Percentiles rank a stretch among this genome's conserved stretches.
These are phyloP conservation scores for Meandrina meandrites DNA, from an alignment of 92 coral and sea anemone genomes.

Conservation along the genomic window DNA sequence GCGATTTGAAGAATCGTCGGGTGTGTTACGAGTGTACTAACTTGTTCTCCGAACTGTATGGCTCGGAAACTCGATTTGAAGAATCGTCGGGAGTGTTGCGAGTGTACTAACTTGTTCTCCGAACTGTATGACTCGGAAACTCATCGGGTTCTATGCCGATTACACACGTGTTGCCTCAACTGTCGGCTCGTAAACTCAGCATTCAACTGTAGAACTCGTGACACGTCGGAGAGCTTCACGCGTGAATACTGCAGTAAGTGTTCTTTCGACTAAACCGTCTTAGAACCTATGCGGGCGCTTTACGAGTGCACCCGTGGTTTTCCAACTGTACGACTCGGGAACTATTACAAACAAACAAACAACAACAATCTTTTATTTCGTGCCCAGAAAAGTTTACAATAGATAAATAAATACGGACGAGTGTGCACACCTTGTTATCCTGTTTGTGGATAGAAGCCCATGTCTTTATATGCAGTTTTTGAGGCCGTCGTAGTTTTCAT, in stretches of 20 bases:
- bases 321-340: background rate
- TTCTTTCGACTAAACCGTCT: background rate
- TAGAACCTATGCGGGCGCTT: background rate
- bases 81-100: background rate
- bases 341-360: too few relatives aligned
- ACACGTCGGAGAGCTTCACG: background rate
- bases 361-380: too few relatives aligned
- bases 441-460: background rate
- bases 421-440: background rate
- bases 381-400: too few relatives aligned
- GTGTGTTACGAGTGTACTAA: too few relatives aligned
- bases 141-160: background rate
- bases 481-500: background rate
- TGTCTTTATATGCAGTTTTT: background rate
- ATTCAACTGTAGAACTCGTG: background rate
- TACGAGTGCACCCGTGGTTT: background rate
- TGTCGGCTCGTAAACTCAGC: background rate
- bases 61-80: too few relatives aligned
- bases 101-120: too few relatives aligned
- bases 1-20: background rate
- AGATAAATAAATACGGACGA: too few relatives aligned
- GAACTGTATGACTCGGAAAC: background rate
- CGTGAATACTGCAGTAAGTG: background rate
- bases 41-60: background rate
- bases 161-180: background rate